Percentiles rank a stretch among this genome's conserved stretches.
Evolutionary conservation across 2,113 vertebrate genomes (phyloP).

Genomic region (Mus pahari): DNA sequence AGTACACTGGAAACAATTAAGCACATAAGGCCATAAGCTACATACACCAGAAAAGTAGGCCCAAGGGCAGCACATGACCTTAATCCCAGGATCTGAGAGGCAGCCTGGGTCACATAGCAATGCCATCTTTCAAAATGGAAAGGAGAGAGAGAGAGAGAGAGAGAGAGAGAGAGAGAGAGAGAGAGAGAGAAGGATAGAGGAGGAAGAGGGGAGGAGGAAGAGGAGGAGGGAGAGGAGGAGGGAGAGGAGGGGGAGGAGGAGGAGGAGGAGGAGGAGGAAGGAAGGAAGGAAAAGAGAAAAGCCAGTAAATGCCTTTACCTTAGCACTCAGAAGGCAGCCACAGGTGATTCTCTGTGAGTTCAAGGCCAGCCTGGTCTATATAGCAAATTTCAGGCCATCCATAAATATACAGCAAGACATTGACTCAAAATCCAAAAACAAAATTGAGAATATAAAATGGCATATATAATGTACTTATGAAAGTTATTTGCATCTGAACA

Average conservation of each 20-base stretch:
- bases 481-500: conserved; percentile 10
- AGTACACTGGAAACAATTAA: neutral
- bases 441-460: neutral
- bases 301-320: no score
- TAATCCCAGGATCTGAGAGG: neutral
- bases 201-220: neutral
- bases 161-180: no score
- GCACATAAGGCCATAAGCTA: neutral
- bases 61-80: no score
- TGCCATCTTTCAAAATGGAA: neutral
- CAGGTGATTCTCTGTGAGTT: neutral
- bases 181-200: no score
- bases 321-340: no score
- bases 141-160: no score
- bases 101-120: neutral
- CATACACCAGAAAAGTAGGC: neutral
- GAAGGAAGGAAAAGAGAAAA: neutral
- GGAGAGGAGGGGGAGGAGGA: neutral
- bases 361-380: neutral
- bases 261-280: neutral
- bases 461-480: neutral
- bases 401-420: neutral
- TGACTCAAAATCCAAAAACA: neutral
- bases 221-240: no score
- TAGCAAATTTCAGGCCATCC: neutral